phyloP scores from a whole-genome alignment of 2,888 invertebrate species.

The Coecobrya sp. region DNA sequence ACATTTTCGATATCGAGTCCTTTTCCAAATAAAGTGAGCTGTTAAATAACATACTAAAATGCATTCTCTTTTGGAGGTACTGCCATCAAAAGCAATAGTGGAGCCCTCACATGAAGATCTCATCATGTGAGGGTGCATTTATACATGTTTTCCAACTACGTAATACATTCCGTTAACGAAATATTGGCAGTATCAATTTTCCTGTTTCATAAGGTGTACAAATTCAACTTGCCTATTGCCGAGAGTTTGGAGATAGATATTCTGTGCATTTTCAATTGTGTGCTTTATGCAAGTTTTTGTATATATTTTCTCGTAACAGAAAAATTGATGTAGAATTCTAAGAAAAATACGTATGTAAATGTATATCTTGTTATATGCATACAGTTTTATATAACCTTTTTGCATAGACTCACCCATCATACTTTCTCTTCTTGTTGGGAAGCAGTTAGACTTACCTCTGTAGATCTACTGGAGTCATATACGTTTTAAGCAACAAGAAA shows the following conservation, averaged over 20 bases:
- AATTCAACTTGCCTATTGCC: not conserved
- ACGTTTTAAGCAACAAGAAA: not conserved
- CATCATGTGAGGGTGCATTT: not conserved
- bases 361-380: not conserved
- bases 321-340: not conserved
- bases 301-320: not conserved
- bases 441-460: not conserved
- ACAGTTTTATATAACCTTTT: not conserved
- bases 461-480: not conserved
- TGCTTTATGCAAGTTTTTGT: too few species aligned
- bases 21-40: not conserved
- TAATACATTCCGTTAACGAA: not conserved
- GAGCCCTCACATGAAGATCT: not conserved
- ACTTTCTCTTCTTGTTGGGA: conserved; percentile 19
- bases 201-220: not conserved
- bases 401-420: not conserved
- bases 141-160: too few species aligned
- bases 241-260: not conserved
- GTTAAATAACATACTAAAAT: conserved; percentile 9
- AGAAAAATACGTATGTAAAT: not conserved
- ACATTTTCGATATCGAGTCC: not conserved
- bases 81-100: not conserved
- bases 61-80: not conserved
- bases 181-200: not conserved
- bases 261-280: not conserved